Evolutionary conservation across 2,113 vertebrate genomes (phyloP), one percentile per base, ranked within the genome.

Genomic region (Cyanocitta stelleri): DNA sequence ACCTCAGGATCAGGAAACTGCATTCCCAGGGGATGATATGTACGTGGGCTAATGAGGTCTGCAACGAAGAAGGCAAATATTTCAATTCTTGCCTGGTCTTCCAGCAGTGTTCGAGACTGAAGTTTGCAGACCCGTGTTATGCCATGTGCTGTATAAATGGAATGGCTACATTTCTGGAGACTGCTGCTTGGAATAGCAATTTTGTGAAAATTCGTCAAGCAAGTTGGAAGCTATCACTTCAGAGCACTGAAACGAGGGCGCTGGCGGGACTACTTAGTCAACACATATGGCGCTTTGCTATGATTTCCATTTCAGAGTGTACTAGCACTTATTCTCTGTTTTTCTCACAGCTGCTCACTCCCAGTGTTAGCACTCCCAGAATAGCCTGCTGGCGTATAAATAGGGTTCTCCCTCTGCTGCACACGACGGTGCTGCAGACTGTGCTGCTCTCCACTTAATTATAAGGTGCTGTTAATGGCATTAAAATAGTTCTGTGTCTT

Each of bases 321-420:
- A 56, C 93, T 96, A 69, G 74, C 86, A 92, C 92, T 96, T 87
- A 39, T 41, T 86, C 78, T 90, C 92, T 95, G 90, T 90, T 96
- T 96, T 86, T 87, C 90, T 96, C 84, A 95, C 93, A 97, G 90
- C 89, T 97, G 95, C 90, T 94, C 95, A 90, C 81, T 93, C 93
- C 39, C 92, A 93, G 89, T 7, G 54, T 72, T 92, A 81, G 95
- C 63, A 58, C 48, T 78, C 77, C 85, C 89, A 48, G 75, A 93
- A 94, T 39, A 97, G 72, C 23, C 79, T 95, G 73, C 83, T 81
- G 79, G 59, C 1, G 0, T 75, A 84, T 52, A 88, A 90, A 86
- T 71, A 84, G 82, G 68, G 56, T 23, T 92, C 83, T 93, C 52
- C 76, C 64, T 93, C 64, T 88, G 43, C 76, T 8, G 3, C 39